Conservation (phyloP, 2,797 vertebrate species). For the Enteromius viviparus region DNA sequence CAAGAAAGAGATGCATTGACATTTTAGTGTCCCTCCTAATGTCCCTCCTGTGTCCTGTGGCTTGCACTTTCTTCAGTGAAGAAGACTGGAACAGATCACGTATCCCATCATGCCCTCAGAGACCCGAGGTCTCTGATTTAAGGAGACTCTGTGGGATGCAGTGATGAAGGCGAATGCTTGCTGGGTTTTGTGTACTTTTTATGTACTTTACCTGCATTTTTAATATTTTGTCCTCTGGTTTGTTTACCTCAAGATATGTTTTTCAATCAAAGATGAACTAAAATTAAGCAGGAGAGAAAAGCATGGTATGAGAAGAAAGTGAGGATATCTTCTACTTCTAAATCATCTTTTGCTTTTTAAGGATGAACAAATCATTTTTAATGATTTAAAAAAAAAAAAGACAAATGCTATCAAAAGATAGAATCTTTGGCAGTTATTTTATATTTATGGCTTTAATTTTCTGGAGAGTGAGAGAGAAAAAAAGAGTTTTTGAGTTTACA, state of each 20-base stretch:
- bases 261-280: constrained; percentile 41
- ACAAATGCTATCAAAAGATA: constrained; percentile 52
- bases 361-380: constrained; percentile 46
- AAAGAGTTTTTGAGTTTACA: constrained; percentile 16
- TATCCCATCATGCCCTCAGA: constrained; percentile 34
- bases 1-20: background rate
- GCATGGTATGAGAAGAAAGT: background rate
- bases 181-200: constrained; percentile 49
- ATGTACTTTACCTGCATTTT: constrained; percentile 51
- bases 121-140: constrained; percentile 20
- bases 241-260: constrained; percentile 29
- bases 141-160: constrained; percentile 28
- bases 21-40: constrained; percentile 41
- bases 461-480: constrained; percentile 52
- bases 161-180: constrained; percentile 37
- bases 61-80: constrained; percentile 70
- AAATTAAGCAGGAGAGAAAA: constrained; percentile 9
- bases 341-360: constrained; percentile 37
- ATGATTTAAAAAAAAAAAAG: constrained; percentile 39
- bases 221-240: constrained; percentile 33
- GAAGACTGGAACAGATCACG: constrained; percentile 56
- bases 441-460: constrained; percentile 54
- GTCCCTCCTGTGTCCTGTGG: constrained; percentile 59
- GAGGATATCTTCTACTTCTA: constrained; percentile 34
- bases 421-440: constrained; percentile 55